Base-by-base conservation (phyloP, 2,113 vertebrate species). In the Trichechus manatus region DNA sequence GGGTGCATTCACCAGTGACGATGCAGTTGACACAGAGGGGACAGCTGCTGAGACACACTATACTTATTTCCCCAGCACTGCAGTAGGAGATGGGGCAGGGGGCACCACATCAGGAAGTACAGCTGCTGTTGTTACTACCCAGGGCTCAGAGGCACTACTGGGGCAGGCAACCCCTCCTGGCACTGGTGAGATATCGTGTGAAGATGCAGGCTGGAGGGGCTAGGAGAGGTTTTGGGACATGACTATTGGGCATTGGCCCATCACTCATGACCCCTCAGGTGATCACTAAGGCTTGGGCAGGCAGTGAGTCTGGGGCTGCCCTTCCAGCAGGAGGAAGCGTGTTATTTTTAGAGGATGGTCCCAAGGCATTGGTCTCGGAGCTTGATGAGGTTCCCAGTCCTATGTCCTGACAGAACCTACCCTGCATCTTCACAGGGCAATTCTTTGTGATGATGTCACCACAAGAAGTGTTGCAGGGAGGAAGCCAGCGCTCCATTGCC, bases 381-480 rank as follows among this genome's bases (percentile, higher is more conserved):
- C 36, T 27, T 25, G 80, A 27, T 39, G 42, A 81, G n/a, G 61
- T 50, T 92, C 17, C 29, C 9, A 0, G 29, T 13, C 61, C 23
- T 4, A 0, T 11, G 11, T 81, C 53, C 80, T 89, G 22, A 93
- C 4, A 5, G 70, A 92, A 47, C 1, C 72, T 27, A 1, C 4
- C 19, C 50, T 23, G 0, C 15, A 19, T 91, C 36, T 87, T 79
- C 77, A 47, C 97, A 99, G 99, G 99, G 81, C 99, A 99, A 93
- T 99, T 99, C 89, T 99, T 99, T 82, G 99, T 99, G 97, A 99
- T 99, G 99, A 99, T 99, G 99, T 99, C 99, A 4, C 99, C 99
- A 1, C 99, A 99, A 97, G 99, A 99, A 87, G 99, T 99, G 87
- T 98, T 99, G 93, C 99, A 99, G 0, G 99, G 99, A 13, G 99